Base-by-base conservation (phyloP, 2,113 vertebrate genomes). In the Gymnobelideus leadbeateri region DNA sequence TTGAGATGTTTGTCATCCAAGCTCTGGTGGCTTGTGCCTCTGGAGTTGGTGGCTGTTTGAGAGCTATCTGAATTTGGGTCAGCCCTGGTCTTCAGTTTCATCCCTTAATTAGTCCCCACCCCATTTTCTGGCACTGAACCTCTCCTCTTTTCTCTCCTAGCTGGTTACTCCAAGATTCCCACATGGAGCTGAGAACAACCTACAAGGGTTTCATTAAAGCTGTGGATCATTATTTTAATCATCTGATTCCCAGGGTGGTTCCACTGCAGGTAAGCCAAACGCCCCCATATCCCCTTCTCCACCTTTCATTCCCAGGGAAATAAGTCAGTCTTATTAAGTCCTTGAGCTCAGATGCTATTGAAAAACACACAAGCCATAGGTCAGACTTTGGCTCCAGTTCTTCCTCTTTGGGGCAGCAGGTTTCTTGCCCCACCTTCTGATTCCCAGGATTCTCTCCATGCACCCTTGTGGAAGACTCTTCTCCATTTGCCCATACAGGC, bases 111-210 rank as follows among this genome's bases (percentile, higher is more conserved):
- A 6, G 24, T 19, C n/a, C 14, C 51, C 51, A 52, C 51, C 47
- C 50, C 4, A 8, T 37, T 53, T 54, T 89, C 19, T 8, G 11
- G 37, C 21, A 19, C 61, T 77, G 28, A 90, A 5, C 16, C 46
- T 11, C n/a, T 28, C 37, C 25, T 24, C 5, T 89, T 95, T 93
- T 89, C 10, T 4, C 61, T 89, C 89, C 51, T 61, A 99, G 99
- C 96, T 99, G 99, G 99, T 98, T 99, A 16, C 98, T 99, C 93
- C 98, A 98, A 25, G 99, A 99, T 92, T 98, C 97, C 7, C 94
- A 97, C 89, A 98, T 99, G 99, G 98, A 98, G 77, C 98, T 99
- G 97, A 99, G 99, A 93, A 99, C 99, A 0, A 99, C 98, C 0
- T 97, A 99, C 94, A 96, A 96, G 26, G 98, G 98, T 91, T 99